Evolutionary conservation across 2,888 invertebrate species (phyloP), one percentile per base, ranked within the genome.

Genomic region (Lissonota sp.): DNA sequence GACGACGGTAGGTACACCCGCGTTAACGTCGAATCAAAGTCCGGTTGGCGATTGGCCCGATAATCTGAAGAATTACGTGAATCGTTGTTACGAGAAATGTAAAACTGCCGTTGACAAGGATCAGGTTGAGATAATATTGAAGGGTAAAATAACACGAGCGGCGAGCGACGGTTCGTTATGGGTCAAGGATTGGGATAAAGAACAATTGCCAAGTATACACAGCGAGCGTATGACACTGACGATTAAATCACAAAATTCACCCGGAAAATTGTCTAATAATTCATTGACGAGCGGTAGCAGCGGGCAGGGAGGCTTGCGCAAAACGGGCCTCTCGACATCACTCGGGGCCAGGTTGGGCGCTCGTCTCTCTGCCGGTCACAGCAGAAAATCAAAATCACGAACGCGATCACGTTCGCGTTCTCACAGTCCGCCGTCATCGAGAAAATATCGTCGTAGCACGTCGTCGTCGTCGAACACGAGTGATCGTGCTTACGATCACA

Each of bases 151-250:
- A 83, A 98, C 98, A 70, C 96, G 97, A 76, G 97, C 98, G 12
- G 97, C 98, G 62, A 96, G 96, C 90, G 96, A 96, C 88, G 97
- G 97, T 83, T 96, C 97, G 85, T 94, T 98, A 58, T 96, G 96
- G 95, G 96, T 96, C 0, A 97, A 98, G 90, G 97, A 99, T 93
- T 99, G 99, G 99, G 96, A 96, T 87, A 95, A 95, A 83, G 99
- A 99, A 92, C 97, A 98, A 42, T 94, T 99, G 86, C 99, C 99
- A 55, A 97, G 96, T 92, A 96, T 97, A 72, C 95, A 96, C 90
- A 97, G 97, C 91, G 97, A 97, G 91, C 94, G 96, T 49, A 95
- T 95, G 93, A 95, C 94, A 84, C 93, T 95, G 88, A 94, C 95
- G 74, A 95, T 95, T 39, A 95, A 95, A 88, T 94, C 95, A 69